A percentile compares a stretch with the other conserved stretches of the same genome.
Conservation (phyloP, 2,888 invertebrate species). For the Tinea semifulvella region DNA sequence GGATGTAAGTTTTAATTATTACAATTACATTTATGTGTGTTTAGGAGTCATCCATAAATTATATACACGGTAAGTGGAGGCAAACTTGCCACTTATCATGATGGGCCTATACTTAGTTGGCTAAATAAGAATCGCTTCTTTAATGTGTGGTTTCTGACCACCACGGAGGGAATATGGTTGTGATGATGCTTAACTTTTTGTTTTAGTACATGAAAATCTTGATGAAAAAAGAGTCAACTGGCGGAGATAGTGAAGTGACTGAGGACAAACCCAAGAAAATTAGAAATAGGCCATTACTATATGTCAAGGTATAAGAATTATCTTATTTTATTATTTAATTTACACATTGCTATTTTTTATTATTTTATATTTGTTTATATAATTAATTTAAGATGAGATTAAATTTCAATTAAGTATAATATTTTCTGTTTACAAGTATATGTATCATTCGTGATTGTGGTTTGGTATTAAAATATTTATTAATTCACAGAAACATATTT, state of each 20-base stretch:
- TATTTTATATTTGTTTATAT: neutral
- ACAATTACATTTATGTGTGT: slow-evolving; percentile 9
- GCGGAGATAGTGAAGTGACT: slow-evolving; percentile 27
- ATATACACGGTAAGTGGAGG: too few relatives aligned
- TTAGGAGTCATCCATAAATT: neutral
- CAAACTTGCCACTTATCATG: too few relatives aligned
- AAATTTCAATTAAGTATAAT: too few relatives aligned
- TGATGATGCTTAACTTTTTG: too few relatives aligned
- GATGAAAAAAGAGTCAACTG: slow-evolving; percentile 50
- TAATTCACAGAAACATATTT: too few relatives aligned
- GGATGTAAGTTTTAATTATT: slow-evolving; percentile 68
- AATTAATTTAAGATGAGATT: slow-evolving; percentile 15
- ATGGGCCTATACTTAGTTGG: too few relatives aligned
- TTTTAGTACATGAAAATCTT: slow-evolving; percentile 77
- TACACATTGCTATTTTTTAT: slow-evolving; percentile 11
- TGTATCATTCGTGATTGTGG: too few relatives aligned
- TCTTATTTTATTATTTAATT: slow-evolving; percentile 6
- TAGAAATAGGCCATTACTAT: slow-evolving; percentile 49
- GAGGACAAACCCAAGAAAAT: slow-evolving; percentile 43
- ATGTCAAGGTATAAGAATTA: slow-evolving; percentile 44
- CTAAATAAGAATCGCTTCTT: too few relatives aligned
- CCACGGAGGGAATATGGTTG: too few relatives aligned
- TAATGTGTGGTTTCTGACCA: too few relatives aligned
- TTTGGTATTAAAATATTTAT: too few relatives aligned
- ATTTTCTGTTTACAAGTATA: too few relatives aligned